Percentiles rank a stretch among this genome's conserved stretches.
Evolutionary conservation across 1,140 invertebrate species (phyloP).

Genomic region (Camponotus floridanus): DNA sequence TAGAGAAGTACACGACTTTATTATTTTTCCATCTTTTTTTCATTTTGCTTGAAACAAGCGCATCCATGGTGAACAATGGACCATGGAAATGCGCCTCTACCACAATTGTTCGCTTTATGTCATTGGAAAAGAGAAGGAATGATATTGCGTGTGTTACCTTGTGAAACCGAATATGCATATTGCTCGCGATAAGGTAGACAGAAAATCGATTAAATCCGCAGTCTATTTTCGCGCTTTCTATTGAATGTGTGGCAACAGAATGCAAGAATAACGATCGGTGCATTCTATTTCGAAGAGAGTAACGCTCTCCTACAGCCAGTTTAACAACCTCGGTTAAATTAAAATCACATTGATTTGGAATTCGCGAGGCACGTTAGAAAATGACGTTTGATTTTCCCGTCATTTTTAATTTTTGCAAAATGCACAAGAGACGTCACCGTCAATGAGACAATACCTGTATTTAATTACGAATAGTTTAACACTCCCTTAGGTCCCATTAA

Average conservation of each 20-base stretch:
- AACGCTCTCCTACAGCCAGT: conserved; percentile 9
- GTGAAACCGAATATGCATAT: conserved; percentile 7
- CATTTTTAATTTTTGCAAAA: background rate
- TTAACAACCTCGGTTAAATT: background rate
- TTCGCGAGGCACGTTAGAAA: background rate
- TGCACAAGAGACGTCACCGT: background rate
- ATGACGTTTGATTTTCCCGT: background rate
- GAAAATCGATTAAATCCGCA: conserved; percentile 54
- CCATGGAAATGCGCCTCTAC: background rate
- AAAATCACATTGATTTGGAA: background rate
- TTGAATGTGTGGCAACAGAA: conserved; percentile 1
- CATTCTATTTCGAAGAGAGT: conserved; percentile 37
- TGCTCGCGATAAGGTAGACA: conserved; percentile 11
- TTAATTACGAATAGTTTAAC: background rate
- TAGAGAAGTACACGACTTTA: conserved; percentile 35
- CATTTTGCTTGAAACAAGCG: conserved; percentile 2
- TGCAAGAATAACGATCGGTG: conserved; percentile 33
- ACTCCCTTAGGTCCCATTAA: background rate
- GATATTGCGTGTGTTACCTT: conserved; percentile 9
- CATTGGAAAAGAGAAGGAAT: background rate
- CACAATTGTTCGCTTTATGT: conserved; percentile 5
- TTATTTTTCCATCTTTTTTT: conserved; percentile 28
- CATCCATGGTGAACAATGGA: conserved; percentile 22
- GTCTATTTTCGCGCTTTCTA: conserved; percentile 50
- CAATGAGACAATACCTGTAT: background rate